Base-by-base conservation (phyloP, 2,113 vertebrate species). In the Coryphaenoides rupestris region DNA sequence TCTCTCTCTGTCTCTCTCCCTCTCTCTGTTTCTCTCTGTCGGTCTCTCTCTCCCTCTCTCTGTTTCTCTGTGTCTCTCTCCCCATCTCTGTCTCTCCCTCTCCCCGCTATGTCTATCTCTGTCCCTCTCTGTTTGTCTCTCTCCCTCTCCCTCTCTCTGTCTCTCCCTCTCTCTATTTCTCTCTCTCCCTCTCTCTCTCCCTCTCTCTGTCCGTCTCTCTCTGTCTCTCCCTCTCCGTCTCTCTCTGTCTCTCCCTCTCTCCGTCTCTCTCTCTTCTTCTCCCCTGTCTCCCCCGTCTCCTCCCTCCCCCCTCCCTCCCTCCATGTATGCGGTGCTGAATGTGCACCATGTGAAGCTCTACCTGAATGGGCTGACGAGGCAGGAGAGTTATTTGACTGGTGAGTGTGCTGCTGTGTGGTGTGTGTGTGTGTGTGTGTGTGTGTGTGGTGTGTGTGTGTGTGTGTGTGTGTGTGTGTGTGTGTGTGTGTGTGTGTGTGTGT, bases 291-390 rank as follows among this genome's bases (percentile, higher is more conserved):
- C 40, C 13, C 5, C 13, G 40, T 45, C 40, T 45, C 40, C 40
- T 50, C 47, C 47, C 14, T 49, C 47, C n/a, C 47, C 47, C 15
- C 17, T 17, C 47, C 47, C 15, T n/a, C 47, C 2, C 47, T n/a
- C 47, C 47, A n/a, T 40, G 57, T 66, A 50, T 23, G 28, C 50
- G 2, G 15, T 3, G 15, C 64, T 63, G 46, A 76, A 63, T 58
- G 50, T 61, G 47, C 61, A 69, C 19, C 73, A 68, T 62, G 45
- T 68, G 58, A 60, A 80, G 62, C 13, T 13, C 63, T 75, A 81
- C 83, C 80, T 75, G 72, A 83, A 81, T 73, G 68, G 66, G 70
- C 80, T 78, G 85, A 82, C 78, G 49, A 54, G 84, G 78, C 80
- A 70, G 80, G 81, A 79, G 83, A 83, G 73, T 52, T 77, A 84